A percentile compares a stretch with the other conserved stretches of the same genome.
Evolutionary conservation across 2,113 vertebrate species (phyloP).

Genomic region (Epinephelus cyanopodus): DNA sequence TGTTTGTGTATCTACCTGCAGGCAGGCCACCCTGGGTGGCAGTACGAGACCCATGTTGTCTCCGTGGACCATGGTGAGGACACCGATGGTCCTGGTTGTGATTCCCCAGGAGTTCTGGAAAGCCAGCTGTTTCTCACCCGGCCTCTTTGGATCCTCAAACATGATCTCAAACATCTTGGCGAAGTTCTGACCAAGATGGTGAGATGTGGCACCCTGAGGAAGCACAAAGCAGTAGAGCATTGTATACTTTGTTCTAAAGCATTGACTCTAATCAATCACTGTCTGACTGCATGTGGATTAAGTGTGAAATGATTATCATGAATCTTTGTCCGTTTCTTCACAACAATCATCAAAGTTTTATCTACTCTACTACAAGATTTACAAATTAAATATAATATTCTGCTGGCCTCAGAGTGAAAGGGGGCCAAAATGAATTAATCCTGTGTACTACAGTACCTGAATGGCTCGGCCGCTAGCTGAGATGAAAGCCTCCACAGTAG

Average conservation of each 20-base stretch:
- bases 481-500: constrained; percentile 95
- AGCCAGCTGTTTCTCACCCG: constrained; percentile 95
- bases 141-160: constrained; percentile 95
- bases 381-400: not conserved
- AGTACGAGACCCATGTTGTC: constrained; percentile 97
- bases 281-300: not conserved
- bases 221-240: not conserved
- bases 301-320: not conserved
- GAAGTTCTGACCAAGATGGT: constrained; percentile 98
- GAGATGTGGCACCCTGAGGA: constrained; percentile 93
- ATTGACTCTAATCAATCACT: not conserved
- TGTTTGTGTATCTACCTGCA: constrained; percentile 87
- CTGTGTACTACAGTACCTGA: constrained; percentile 84
- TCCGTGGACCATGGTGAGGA: constrained; percentile 97
- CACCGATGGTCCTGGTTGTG: constrained; percentile 96
- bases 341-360: not conserved
- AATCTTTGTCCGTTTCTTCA: not conserved
- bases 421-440: not conserved
- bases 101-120: constrained; percentile 99
- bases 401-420: not conserved
- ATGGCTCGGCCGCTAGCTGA: constrained; percentile 97
- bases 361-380: no score
- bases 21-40: constrained; percentile 93
- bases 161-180: constrained; percentile 97
- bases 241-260: not conserved